Conservation (phyloP, 2,797 vertebrate genomes). For the Acrossocheilus fasciatus region DNA sequence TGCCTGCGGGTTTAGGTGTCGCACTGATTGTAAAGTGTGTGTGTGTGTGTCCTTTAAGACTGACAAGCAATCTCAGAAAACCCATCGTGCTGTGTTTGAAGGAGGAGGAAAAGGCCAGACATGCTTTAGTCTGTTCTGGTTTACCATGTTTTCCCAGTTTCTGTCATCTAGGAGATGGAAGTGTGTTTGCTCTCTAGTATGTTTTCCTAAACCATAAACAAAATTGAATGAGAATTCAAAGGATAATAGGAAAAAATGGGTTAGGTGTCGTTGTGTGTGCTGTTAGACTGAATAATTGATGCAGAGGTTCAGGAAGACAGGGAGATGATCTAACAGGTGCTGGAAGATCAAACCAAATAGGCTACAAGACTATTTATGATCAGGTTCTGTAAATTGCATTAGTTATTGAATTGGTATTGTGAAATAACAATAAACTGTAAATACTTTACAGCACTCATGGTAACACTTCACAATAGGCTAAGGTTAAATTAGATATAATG, state of each 20-base stretch:
- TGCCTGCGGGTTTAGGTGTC: conserved; percentile 37
- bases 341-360: not conserved
- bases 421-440: not conserved
- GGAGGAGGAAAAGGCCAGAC: conserved; percentile 38
- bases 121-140: conserved; percentile 18
- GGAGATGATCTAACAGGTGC: conserved; percentile 1
- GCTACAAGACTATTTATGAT: not conserved
- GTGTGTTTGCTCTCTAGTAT: conserved; percentile 29
- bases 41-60: conserved; percentile 30
- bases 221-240: conserved; percentile 32
- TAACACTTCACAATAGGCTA: not conserved
- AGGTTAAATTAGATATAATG: not conserved
- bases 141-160: conserved; percentile 32
- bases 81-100: conserved; percentile 49
- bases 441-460: not conserved
- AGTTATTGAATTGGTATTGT: not conserved
- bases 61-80: conserved; percentile 56
- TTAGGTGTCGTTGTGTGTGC: not conserved
- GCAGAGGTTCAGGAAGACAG: not conserved
- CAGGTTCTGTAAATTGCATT: not conserved
- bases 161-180: conserved; percentile 23
- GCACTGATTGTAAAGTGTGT: conserved; percentile 37
- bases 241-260: not conserved
- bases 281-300: conserved; percentile 14
- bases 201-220: conserved; percentile 30